Evolutionary conservation across 2,888 invertebrate species (phyloP).

Genomic region (Nemapogon koenigi): DNA sequence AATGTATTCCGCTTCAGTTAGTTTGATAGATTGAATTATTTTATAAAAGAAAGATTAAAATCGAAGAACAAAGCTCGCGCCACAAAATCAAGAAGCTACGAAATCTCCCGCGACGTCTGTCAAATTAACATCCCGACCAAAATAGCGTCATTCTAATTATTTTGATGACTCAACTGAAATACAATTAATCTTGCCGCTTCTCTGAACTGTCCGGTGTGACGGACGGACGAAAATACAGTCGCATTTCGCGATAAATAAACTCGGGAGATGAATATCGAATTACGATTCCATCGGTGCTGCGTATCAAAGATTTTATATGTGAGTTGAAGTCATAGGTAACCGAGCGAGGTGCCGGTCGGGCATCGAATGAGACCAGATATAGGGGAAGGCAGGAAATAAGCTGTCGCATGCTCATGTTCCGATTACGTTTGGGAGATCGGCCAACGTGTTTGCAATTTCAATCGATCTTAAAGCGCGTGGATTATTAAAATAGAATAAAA

Average conservation of each 20-base stretch:
- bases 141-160: slow-evolving; percentile 66
- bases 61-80: slow-evolving; percentile 33
- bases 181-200: slow-evolving; percentile 64
- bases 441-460: slow-evolving; percentile 47
- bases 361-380: slow-evolving; percentile 15
- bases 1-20: no score
- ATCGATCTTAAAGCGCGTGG: no score
- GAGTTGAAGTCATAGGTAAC: slow-evolving; percentile 35
- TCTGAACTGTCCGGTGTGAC: slow-evolving; percentile 55
- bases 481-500: no score
- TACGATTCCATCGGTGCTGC: slow-evolving; percentile 62
- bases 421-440: slow-evolving; percentile 46
- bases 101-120: slow-evolving; percentile 64
- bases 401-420: slow-evolving; percentile 51
- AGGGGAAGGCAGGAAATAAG: slow-evolving; percentile 47
- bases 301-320: slow-evolving; percentile 58
- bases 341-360: slow-evolving; percentile 38
- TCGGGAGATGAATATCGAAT: slow-evolving; percentile 54
- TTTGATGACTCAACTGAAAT: slow-evolving; percentile 65
- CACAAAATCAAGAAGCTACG: slow-evolving; percentile 41
- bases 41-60: no score
- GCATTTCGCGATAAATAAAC: slow-evolving; percentile 62
- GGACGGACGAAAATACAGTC: slow-evolving; percentile 61
- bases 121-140: slow-evolving; percentile 63
- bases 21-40: no score